Percentiles rank a stretch among this genome's conserved stretches.
Conservation (phyloP, 2,888 invertebrate genomes). For the Hyles lineata region DNA sequence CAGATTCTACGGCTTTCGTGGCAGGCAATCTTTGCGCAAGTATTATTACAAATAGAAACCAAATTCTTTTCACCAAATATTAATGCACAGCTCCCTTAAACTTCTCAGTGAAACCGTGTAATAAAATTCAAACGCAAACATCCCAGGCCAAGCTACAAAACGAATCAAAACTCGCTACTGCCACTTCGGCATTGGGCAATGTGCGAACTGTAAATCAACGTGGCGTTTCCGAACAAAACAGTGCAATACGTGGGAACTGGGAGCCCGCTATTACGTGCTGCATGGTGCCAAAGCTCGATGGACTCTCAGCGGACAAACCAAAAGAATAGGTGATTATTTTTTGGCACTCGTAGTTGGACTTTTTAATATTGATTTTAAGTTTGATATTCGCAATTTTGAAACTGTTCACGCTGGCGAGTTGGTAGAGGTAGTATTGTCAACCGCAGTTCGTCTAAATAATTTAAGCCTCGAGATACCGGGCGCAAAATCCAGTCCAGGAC, state of each 20-base stretch:
- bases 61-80: too few relatives aligned
- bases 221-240: constrained; percentile 49
- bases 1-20: too few relatives aligned
- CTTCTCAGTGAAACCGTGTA: too few relatives aligned
- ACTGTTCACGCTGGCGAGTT: too few relatives aligned
- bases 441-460: too few relatives aligned
- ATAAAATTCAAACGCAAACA: too few relatives aligned
- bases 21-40: too few relatives aligned
- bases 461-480: too few relatives aligned
- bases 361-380: background rate
- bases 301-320: background rate
- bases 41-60: too few relatives aligned
- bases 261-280: constrained; percentile 41
- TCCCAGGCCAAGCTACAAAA: constrained; percentile 1
- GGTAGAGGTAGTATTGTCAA: too few relatives aligned
- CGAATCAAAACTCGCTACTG: constrained; percentile 21
- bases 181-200: constrained; percentile 50
- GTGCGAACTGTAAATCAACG: constrained; percentile 62
- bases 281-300: constrained; percentile 20
- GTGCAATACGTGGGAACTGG: constrained; percentile 54
- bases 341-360: background rate
- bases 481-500: too few relatives aligned
- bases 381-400: background rate
- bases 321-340: constrained; percentile 19
- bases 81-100: too few relatives aligned